A percentile compares a stretch with the other conserved stretches of the same genome.
These are phyloP conservation scores for Melanogrammus aeglefinus DNA, from an alignment of 2,797 vertebrate species.

Conservation along the genomic window DNA sequence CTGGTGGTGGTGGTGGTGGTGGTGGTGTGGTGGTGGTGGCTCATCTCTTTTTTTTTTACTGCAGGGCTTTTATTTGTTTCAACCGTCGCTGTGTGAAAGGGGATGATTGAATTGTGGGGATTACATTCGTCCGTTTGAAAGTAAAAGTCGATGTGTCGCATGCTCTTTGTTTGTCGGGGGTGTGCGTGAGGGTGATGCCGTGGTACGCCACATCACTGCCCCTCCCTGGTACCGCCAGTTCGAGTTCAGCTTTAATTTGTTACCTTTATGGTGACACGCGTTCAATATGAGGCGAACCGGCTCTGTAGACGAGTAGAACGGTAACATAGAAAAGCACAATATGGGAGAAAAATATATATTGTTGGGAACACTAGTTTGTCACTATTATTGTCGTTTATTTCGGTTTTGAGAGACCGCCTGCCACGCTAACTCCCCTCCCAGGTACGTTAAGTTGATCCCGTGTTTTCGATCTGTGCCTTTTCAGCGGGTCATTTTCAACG, in stretches of 20 bases:
- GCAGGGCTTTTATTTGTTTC: background rate
- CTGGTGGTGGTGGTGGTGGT: background rate
- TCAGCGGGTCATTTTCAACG: constrained; percentile 96
- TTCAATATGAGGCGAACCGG: background rate
- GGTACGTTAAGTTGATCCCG: background rate
- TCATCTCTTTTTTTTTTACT: background rate
- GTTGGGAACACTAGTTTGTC: no score
- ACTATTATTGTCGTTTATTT: no score
- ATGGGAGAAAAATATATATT: no score
- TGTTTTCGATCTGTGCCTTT: constrained; percentile 50
- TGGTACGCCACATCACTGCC: no score
- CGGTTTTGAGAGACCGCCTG: no score
- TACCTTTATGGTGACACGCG: background rate
- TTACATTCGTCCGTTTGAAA: background rate
- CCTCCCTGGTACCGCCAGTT: background rate
- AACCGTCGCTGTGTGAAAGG: constrained; percentile 5
- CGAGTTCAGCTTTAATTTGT: background rate
- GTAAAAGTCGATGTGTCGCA: background rate
- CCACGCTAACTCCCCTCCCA: no score
- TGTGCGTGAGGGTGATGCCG: no score
- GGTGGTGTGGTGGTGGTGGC: no score
- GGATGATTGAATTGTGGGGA: background rate
- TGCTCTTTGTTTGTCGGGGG: no score
- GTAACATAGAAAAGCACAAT: no score
- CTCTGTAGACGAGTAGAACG: background rate